A percentile compares a stretch with the other conserved stretches of the same genome.
Conservation (phyloP, 2,797 vertebrate species). For the Podarcis lilfordi region DNA sequence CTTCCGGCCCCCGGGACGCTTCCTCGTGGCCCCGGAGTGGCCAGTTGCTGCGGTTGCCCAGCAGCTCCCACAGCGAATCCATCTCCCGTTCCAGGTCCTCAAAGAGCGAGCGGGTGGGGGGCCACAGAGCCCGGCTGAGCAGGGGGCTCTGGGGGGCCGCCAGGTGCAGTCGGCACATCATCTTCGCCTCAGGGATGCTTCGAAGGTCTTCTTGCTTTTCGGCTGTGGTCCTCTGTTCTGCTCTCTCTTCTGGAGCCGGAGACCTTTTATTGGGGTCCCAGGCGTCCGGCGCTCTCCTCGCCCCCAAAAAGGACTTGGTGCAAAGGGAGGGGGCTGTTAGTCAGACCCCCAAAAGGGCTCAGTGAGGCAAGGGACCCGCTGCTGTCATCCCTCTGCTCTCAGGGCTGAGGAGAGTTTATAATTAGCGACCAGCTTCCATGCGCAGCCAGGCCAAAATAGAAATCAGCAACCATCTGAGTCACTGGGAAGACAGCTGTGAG, state of each 20-base stretch:
- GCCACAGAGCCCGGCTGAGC: constrained; percentile 2
- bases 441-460: neutral
- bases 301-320: neutral
- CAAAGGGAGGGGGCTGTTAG: neutral
- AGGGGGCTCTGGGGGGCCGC: neutral
- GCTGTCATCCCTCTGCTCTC: neutral
- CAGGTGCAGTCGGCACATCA: constrained; percentile 28
- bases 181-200: neutral
- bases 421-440: neutral
- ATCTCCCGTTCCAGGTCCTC: constrained; percentile 21
- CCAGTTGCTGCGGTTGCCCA: neutral
- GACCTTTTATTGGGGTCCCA: neutral
- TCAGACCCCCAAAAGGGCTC: neutral
- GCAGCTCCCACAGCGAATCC: constrained; percentile 4
- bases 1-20: rapidly evolving
- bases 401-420: neutral
- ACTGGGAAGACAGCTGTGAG: neutral
- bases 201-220: neutral
- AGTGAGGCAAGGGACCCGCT: neutral
- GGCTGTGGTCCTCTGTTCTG: no score
- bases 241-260: rapidly evolving
- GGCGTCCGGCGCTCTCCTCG: rapidly evolving
- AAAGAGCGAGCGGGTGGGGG: neutral
- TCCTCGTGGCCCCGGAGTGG: neutral
- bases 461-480: no score